Conservation (phyloP, 37 sponge, comb jelly and placozoan species). For the Corticium candelabrum region DNA sequence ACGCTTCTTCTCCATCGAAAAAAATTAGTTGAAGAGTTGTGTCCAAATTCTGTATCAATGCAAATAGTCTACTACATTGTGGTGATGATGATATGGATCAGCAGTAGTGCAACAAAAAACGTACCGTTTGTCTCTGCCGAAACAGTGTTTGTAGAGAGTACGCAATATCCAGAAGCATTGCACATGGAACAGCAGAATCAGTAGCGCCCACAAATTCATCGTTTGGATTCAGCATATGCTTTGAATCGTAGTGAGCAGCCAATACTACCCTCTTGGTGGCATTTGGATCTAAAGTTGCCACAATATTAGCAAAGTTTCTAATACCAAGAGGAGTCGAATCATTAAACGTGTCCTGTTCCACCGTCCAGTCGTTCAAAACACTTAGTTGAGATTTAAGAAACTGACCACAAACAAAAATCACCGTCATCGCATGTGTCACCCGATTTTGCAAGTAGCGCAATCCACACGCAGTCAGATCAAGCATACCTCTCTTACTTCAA, state of each 20-base stretch:
- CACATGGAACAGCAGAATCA: conserved; percentile 96
- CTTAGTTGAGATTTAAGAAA: conserved; percentile 62
- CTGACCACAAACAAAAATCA: conserved; percentile 17
- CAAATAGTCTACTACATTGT: background rate
- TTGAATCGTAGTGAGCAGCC: conserved; percentile 87
- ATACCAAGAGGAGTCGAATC: conserved; percentile 56
- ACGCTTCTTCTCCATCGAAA: conserved; percentile 98
- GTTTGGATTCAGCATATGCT: conserved; percentile 41
- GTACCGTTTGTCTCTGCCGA: background rate
- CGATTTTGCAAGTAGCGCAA: background rate
- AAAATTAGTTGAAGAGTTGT: conserved; percentile 78
- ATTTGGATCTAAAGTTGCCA: conserved; percentile 80
- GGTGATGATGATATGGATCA: background rate
- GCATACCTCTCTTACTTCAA: conserved; percentile 59
- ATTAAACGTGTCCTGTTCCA: conserved; percentile 57
- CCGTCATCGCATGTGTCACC: background rate
- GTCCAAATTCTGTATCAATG: conserved; percentile 42
- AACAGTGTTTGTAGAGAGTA: conserved; percentile 41
- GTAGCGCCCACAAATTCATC: conserved; percentile 78
- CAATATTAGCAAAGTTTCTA: conserved; percentile 75
- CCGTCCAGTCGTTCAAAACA: conserved; percentile 69
- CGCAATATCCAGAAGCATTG: conserved; percentile 77
- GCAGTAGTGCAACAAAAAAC: background rate
- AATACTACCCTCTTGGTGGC: conserved; percentile 57
- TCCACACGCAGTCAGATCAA: background rate